Conservation (phyloP, 2,797 vertebrate genomes). For the Steatocranus sp. region DNA sequence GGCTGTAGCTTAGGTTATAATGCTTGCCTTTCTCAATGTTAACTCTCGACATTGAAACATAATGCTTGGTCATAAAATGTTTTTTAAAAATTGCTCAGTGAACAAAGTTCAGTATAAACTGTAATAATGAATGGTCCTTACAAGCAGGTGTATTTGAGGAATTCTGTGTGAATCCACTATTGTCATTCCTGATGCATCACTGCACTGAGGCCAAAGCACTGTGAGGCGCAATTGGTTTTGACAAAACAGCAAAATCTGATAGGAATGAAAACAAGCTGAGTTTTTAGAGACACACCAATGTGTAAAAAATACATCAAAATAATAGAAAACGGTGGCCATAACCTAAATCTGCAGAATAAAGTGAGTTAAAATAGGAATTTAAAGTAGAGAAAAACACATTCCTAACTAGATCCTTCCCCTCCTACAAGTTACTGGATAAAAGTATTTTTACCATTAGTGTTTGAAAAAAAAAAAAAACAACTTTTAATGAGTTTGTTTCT, state of each 20-base stretch:
- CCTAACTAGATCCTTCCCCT: not conserved
- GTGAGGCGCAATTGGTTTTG: not conserved
- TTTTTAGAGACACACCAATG: not conserved
- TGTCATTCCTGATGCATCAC: not conserved
- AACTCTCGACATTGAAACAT: not conserved
- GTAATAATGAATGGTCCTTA: not conserved
- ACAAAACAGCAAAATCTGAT: not conserved
- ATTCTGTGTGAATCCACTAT: not conserved
- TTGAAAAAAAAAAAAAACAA: not conserved
- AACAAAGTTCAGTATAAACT: not conserved
- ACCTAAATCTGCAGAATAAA: not conserved
- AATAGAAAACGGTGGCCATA: not conserved
- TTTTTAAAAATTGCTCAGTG: not conserved
- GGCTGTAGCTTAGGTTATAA: not conserved
- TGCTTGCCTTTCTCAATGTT: not conserved
- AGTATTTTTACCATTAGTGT: not conserved
- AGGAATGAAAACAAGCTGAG: not conserved
- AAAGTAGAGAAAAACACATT: not conserved
- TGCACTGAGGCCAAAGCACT: not conserved
- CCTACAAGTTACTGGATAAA: not conserved
- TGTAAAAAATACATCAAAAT: rapidly evolving
- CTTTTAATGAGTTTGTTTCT: not conserved
- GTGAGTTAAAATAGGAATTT: not conserved
- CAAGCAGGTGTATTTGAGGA: not conserved
- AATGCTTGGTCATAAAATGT: rapidly evolving